These are phyloP conservation scores for Diglossa brunneiventris DNA, from an alignment of 2,113 vertebrate species.

Conservation along the genomic window DNA sequence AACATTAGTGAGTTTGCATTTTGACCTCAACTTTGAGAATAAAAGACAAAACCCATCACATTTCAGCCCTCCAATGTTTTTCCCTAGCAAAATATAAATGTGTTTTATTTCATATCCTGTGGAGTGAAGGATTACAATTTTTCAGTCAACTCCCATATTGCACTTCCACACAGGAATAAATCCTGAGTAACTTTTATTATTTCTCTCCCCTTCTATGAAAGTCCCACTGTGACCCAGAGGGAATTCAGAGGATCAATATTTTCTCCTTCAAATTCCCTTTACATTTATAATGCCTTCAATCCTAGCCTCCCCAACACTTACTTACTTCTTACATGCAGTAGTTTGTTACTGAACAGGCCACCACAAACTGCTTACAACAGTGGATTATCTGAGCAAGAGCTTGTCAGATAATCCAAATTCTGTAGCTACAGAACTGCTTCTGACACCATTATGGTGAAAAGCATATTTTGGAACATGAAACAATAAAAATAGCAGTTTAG, in stretches of 20 bases:
- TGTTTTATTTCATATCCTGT: not conserved
- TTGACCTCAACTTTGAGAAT: not conserved
- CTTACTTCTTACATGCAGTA: slow-evolving; percentile 13
- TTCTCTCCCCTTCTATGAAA: not conserved
- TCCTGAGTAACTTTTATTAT: not conserved
- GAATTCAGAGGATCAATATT: slow-evolving; percentile 10
- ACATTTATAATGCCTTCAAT: not conserved
- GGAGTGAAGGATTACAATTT: slow-evolving; percentile 1
- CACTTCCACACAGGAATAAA: not conserved
- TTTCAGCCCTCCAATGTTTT: not conserved
- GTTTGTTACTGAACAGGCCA: slow-evolving; percentile 45
- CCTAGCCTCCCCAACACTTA: not conserved
- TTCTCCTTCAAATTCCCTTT: slow-evolving; percentile 35
- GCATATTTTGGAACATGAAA: not conserved
- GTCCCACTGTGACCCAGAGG: slow-evolving; percentile 28
- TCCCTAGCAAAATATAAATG: not conserved
- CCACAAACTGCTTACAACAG: slow-evolving; percentile 23
- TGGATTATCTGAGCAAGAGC: not conserved
- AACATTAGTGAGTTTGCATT: not conserved
- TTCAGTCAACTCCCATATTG: not conserved
- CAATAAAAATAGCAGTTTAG: not conserved
- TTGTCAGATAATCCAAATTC: not conserved
- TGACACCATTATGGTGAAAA: not conserved
- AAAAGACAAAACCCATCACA: not conserved
- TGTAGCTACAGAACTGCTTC: not conserved